A percentile compares a stretch with the other conserved stretches of the same genome.
Evolutionary conservation across 2,113 vertebrate species (phyloP).

Genomic region (Melanerpes aurifrons): DNA sequence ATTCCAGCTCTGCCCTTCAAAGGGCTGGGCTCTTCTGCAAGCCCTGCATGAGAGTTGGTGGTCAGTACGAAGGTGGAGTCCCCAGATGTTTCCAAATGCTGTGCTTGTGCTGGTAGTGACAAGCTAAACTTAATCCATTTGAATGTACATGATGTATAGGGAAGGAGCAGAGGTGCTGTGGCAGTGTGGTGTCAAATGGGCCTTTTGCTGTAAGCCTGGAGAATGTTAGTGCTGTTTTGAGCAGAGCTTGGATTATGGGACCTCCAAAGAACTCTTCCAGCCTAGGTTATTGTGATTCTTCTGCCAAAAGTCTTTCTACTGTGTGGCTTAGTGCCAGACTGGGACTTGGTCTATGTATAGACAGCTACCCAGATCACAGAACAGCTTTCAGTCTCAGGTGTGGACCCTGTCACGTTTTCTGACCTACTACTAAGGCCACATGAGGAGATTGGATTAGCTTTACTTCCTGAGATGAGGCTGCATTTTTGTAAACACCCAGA

Average conservation of each 20-base stretch:
- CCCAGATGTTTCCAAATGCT: not conserved
- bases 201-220: not conserved
- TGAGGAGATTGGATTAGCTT: not conserved
- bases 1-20: not conserved
- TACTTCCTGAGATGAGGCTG: not conserved
- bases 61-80: fast-evolving
- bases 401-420: fast-evolving
- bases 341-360: not conserved
- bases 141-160: not conserved
- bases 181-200: not conserved
- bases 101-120: not conserved
- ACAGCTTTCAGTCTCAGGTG: not conserved
- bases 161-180: not conserved
- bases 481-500: not conserved
- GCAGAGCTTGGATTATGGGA: not conserved
- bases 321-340: not conserved
- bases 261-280: not conserved
- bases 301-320: not conserved
- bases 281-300: not conserved
- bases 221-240: fast-evolving
- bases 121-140: not conserved
- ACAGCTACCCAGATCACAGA: not conserved
- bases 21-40: not conserved
- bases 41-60: too few relatives aligned
- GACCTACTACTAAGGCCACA: not conserved